These are phyloP conservation scores for Cylloceria caligata DNA, from an alignment of 2,888 invertebrate genomes.

Conservation along the genomic window DNA sequence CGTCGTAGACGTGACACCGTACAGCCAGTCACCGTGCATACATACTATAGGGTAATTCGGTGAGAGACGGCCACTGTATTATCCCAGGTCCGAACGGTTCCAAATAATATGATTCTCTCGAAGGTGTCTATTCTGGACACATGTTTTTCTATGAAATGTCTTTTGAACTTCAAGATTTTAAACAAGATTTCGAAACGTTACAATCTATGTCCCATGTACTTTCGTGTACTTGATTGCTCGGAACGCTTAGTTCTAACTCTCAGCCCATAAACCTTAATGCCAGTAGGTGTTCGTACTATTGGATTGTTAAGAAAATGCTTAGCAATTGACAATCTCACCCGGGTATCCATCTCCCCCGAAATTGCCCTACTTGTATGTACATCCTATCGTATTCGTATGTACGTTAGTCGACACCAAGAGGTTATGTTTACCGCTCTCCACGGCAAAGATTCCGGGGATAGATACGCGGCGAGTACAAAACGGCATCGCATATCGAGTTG, in stretches of 20 bases:
- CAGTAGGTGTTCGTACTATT: no score
- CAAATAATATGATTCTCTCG: no score
- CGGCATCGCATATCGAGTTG: constrained; percentile 58
- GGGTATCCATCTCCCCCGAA: neutral
- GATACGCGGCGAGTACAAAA: constrained; percentile 55
- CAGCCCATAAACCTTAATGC: no score
- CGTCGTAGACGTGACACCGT: constrained; percentile 8
- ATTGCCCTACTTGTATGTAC: neutral
- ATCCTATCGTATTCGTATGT: constrained; percentile 23
- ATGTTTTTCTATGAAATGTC: no score
- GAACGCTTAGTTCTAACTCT: no score
- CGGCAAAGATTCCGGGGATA: constrained; percentile 51
- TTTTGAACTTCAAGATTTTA: no score
- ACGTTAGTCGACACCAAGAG: constrained; percentile 46
- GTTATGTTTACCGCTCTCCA: constrained; percentile 29
- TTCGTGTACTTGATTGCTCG: no score
- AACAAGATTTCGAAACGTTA: no score
- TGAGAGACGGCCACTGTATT: neutral
- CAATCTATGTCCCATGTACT: no score
- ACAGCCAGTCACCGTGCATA: neutral
- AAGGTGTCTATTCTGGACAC: no score
- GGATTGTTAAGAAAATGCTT: neutral
- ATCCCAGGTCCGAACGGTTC: neutral
- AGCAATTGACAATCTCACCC: neutral
- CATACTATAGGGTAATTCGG: constrained; percentile 10